phyloP scores from a whole-genome alignment of 1,140 invertebrate genomes.

The Rhyzopertha dominica region DNA sequence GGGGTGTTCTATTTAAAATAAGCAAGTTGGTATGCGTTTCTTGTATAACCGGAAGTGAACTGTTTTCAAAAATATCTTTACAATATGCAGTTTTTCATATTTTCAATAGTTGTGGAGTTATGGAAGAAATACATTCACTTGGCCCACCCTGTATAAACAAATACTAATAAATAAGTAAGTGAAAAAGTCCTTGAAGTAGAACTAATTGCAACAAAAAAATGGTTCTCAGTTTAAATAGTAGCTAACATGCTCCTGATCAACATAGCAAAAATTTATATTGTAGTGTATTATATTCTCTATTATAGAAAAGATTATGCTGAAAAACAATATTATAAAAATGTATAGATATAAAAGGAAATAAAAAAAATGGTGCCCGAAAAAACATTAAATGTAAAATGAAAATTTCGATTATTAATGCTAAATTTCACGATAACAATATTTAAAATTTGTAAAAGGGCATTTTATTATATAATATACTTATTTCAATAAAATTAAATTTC shows the following conservation, averaged over 20 bases:
- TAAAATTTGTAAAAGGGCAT: neutral
- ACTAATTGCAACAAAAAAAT: neutral
- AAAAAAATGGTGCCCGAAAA: neutral
- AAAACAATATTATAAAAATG: neutral
- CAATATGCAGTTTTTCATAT: too few species aligned
- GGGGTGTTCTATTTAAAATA: too few species aligned
- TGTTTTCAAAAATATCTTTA: too few species aligned
- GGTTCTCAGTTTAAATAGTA: neutral
- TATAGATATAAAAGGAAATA: neutral
- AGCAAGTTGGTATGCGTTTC: too few species aligned
- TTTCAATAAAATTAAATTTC: neutral
- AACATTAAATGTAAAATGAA: neutral
- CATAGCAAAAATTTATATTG: neutral
- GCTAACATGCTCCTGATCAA: neutral
- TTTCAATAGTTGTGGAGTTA: too few species aligned
- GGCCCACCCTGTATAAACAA: too few species aligned
- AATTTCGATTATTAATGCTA: neutral
- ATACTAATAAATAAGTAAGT: too few species aligned
- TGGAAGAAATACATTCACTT: too few species aligned
- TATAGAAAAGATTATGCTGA: conserved; percentile 1
- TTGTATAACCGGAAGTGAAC: too few species aligned
- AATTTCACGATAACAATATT: neutral
- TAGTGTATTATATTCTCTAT: neutral
- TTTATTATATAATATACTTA: neutral
- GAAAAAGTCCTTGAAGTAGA: too few species aligned